A percentile compares a stretch with the other conserved stretches of the same genome.
Evolutionary conservation across 2,113 vertebrate species (phyloP).

Genomic region (Galemys pyrenaicus): DNA sequence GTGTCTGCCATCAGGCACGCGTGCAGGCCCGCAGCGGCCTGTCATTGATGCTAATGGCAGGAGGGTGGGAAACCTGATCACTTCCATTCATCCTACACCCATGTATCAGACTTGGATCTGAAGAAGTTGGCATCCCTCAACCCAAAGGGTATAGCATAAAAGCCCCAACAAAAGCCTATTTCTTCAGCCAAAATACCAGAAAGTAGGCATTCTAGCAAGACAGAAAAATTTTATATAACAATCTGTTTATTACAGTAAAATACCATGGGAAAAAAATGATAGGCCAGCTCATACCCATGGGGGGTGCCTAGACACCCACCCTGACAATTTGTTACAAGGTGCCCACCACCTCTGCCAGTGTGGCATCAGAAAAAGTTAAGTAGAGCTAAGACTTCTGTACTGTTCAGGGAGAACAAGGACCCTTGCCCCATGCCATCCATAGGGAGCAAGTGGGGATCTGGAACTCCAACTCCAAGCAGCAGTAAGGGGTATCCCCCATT

Average conservation of each 20-base stretch:
- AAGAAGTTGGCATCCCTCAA: background rate
- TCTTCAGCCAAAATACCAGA: background rate
- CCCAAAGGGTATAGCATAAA: background rate
- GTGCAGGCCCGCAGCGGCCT: no score
- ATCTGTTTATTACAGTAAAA: background rate
- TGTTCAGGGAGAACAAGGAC: background rate
- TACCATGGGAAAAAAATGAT: background rate
- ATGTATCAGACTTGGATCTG: background rate
- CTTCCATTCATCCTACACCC: no score
- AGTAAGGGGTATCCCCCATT: background rate
- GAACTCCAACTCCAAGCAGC: background rate
- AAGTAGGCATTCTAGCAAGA: background rate
- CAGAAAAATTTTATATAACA: background rate
- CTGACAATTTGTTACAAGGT: background rate
- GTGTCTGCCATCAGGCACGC: no score
- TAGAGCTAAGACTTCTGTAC: background rate
- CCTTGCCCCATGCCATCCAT: background rate
- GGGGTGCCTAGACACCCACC: background rate
- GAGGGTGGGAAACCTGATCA: no score
- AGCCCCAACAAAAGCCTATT: background rate
- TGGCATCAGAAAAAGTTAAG: background rate
- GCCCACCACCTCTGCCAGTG: background rate
- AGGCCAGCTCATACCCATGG: background rate
- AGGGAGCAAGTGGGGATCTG: background rate
- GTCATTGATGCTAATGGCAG: no score